phyloP scores from a whole-genome alignment of 2,888 invertebrate species.

The Acanthococcus lagerstroemiae region DNA sequence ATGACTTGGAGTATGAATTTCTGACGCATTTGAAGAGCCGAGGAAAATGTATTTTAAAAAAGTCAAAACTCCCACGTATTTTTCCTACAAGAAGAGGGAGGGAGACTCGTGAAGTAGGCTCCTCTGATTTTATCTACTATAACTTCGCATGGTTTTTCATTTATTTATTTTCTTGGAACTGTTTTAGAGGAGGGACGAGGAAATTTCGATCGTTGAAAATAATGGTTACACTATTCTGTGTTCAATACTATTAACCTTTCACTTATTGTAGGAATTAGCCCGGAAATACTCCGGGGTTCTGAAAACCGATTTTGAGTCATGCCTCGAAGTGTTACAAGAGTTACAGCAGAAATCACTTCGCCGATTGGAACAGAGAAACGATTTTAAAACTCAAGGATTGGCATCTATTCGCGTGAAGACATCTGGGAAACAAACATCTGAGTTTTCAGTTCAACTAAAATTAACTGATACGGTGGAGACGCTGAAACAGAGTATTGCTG shows the following conservation, averaged over 20 bases:
- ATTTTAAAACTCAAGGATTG: slow-evolving; percentile 58
- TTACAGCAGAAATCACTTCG: slow-evolving; percentile 61
- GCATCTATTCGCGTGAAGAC: slow-evolving; percentile 49
- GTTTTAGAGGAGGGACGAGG: too few species aligned
- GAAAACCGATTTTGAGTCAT: slow-evolving; percentile 46
- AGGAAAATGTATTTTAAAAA: too few species aligned
- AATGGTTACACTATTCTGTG: background rate
- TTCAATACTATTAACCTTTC: background rate
- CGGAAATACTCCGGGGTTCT: slow-evolving; percentile 48
- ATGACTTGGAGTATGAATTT: too few species aligned
- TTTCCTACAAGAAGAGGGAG: too few species aligned
- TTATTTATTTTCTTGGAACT: too few species aligned
- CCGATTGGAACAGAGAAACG: slow-evolving; percentile 57
- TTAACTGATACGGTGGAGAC: background rate
- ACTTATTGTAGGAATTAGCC: slow-evolving; percentile 1
- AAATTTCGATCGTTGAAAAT: background rate
- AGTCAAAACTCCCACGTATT: too few species aligned
- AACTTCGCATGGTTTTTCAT: background rate
- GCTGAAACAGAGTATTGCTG: background rate
- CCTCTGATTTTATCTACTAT: background rate
- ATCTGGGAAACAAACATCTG: slow-evolving; percentile 1
- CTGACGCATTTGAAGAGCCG: too few species aligned
- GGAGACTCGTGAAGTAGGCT: too few species aligned
- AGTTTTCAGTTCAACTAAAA: slow-evolving; percentile 9
- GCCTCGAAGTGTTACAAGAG: slow-evolving; percentile 50